phyloP scores from a whole-genome alignment of 92 coral and sea anemone species.

The Palythoa heliodiscus region DNA sequence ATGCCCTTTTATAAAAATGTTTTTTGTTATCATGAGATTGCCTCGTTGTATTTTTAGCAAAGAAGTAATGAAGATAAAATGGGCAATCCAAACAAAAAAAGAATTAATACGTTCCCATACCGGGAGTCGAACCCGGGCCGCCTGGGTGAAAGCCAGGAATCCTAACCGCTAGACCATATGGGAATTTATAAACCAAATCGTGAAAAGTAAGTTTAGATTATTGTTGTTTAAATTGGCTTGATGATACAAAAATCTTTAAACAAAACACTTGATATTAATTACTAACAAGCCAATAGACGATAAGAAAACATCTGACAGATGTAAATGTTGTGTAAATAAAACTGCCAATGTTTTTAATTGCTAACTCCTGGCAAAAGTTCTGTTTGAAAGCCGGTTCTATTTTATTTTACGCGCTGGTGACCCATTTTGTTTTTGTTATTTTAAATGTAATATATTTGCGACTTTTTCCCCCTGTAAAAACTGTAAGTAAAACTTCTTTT shows the following conservation, averaged over 20 bases:
- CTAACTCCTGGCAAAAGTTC: background rate
- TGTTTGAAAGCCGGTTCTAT: background rate
- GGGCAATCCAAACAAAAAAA: background rate
- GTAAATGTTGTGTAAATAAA: background rate
- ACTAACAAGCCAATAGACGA: constrained; percentile 4
- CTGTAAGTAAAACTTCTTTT: no score
- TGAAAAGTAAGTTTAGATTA: background rate
- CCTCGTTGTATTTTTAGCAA: background rate
- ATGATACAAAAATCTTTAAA: background rate
- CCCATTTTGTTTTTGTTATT: no score
- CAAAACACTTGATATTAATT: background rate
- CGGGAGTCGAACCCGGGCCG: constrained; percentile 70
- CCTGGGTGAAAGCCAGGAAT: constrained; percentile 99
- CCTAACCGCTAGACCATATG: constrained; percentile 99
- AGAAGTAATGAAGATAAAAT: background rate
- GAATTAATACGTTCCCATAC: constrained; percentile 22
- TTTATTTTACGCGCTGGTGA: no score
- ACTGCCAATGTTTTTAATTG: background rate
- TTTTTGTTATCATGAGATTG: background rate
- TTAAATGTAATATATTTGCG: background rate
- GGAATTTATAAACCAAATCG: background rate
- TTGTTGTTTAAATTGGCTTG: background rate
- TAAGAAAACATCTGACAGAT: background rate
- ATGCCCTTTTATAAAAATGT: no score
- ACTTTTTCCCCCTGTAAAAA: no score